phyloP scores from a whole-genome alignment of 2,113 vertebrate genomes.

The Ptychochromis oligacanthus region DNA sequence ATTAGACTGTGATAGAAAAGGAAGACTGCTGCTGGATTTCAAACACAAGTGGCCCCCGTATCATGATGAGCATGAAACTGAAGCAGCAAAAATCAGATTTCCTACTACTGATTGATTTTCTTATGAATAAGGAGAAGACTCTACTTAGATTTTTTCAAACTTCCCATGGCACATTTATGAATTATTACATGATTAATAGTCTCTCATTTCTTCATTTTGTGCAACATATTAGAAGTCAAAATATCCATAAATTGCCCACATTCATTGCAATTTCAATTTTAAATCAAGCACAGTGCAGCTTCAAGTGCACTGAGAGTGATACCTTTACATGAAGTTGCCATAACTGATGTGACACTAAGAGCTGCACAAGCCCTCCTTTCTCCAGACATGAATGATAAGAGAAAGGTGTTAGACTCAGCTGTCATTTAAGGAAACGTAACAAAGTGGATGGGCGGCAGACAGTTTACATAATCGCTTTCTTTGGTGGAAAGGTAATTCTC shows the following conservation, averaged over 20 bases:
- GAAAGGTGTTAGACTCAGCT: conserved; percentile 48
- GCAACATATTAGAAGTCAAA: not conserved
- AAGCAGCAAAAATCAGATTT: conserved; percentile 36
- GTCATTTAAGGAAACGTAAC: conserved; percentile 45
- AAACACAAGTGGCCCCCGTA: conserved; percentile 38
- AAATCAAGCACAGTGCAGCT: not conserved
- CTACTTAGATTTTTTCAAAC: conserved; percentile 21
- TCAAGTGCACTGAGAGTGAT: conserved; percentile 2
- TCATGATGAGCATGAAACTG: conserved; percentile 47
- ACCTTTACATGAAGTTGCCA: conserved; percentile 28
- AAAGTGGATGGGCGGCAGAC: conserved; percentile 41
- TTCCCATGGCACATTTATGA: not conserved
- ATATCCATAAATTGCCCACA: not conserved
- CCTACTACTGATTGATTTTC: conserved; percentile 32
- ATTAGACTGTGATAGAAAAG: conserved; percentile 68
- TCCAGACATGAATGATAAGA: conserved; percentile 34
- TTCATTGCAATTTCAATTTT: conserved; percentile 6
- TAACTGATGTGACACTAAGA: conserved; percentile 32
- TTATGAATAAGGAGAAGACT: conserved; percentile 18
- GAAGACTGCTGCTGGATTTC: conserved; percentile 64
- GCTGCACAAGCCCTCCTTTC: conserved; percentile 15
- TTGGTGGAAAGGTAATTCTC: conserved; percentile 18
- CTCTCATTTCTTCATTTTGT: conserved; percentile 5
- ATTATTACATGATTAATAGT: not conserved
- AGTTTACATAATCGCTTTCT: conserved; percentile 52